phyloP scores from a whole-genome alignment of 2,888 invertebrate genomes.

The Drymonia ruficornis region DNA sequence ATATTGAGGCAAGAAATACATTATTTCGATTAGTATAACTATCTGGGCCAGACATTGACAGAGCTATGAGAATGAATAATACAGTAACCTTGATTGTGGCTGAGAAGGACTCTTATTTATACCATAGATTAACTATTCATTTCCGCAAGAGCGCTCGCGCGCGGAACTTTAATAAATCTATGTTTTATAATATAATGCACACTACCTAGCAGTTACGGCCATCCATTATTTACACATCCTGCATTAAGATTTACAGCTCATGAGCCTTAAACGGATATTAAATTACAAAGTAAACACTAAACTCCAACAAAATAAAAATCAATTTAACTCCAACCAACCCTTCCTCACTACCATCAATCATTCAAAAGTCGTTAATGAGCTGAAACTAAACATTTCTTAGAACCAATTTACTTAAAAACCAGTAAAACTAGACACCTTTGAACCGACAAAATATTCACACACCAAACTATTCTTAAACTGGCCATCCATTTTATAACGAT shows the following conservation, averaged over 20 bases:
- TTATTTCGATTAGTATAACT: no score
- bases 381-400: slow-evolving; percentile 61
- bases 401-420: slow-evolving; percentile 48
- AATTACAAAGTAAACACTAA: slow-evolving; percentile 4
- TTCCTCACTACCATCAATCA: slow-evolving; percentile 60
- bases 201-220: no score
- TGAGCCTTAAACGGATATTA: neutral
- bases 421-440: slow-evolving; percentile 41
- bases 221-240: no score
- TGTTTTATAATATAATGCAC: no score
- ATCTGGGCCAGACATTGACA: no score
- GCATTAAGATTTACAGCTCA: neutral
- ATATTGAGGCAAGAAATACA: no score
- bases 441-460: slow-evolving; percentile 25
- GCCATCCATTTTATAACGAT: slow-evolving; percentile 35
- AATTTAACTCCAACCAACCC: slow-evolving; percentile 34
- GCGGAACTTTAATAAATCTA: no score
- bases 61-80: no score
- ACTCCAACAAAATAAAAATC: slow-evolving; percentile 23
- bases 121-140: no score
- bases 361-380: slow-evolving; percentile 65
- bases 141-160: no score
- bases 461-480: slow-evolving; percentile 37
- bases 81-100: no score
- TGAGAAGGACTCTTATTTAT: no score